Evolutionary conservation across 1,140 invertebrate species (phyloP).

Genomic region (Solenopsis invicta): DNA sequence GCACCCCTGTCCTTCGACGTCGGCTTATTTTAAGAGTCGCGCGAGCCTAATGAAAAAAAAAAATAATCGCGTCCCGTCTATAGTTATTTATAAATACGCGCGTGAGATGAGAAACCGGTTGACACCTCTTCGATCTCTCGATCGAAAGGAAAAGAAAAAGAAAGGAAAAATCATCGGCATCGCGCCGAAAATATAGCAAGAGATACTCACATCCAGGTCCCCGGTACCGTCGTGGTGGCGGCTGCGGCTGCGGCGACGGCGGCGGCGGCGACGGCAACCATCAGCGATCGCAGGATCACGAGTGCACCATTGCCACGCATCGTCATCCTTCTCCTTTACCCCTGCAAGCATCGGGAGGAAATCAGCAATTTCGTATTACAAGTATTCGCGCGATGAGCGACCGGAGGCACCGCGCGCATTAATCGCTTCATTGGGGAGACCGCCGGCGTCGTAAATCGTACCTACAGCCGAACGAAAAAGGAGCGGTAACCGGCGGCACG

Average conservation of each 20-base stretch:
- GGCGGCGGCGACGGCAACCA: too few species aligned
- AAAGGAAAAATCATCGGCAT: background rate
- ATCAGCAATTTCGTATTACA: background rate
- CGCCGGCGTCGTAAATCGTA: slow-evolving; percentile 16
- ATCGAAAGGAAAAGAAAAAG: background rate
- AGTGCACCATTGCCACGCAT: slow-evolving; percentile 34
- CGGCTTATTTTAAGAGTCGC: slow-evolving; percentile 54
- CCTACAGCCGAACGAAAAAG: background rate
- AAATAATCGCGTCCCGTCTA: slow-evolving; percentile 42
- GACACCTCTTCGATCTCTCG: slow-evolving; percentile 22
- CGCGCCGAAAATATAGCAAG: background rate
- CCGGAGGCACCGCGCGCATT: background rate
- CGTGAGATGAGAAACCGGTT: slow-evolving; percentile 12
- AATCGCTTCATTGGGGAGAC: slow-evolving; percentile 41
- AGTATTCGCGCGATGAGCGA: background rate
- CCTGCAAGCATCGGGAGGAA: slow-evolving; percentile 43
- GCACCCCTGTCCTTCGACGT: slow-evolving; percentile 49
- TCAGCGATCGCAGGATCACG: slow-evolving; percentile 61
- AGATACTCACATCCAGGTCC: slow-evolving; percentile 77
- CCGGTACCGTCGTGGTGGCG: slow-evolving; percentile 59
- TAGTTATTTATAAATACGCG: slow-evolving; percentile 58
- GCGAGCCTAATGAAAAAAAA: slow-evolving; percentile 62
- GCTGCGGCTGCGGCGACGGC: too few species aligned
- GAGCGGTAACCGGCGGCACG: slow-evolving; percentile 3
- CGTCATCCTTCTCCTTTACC: slow-evolving; percentile 64